A percentile compares a stretch with the other conserved stretches of the same genome.
Conservation (phyloP, 2,113 vertebrate genomes). For the Gallinago paraguaiae region DNA sequence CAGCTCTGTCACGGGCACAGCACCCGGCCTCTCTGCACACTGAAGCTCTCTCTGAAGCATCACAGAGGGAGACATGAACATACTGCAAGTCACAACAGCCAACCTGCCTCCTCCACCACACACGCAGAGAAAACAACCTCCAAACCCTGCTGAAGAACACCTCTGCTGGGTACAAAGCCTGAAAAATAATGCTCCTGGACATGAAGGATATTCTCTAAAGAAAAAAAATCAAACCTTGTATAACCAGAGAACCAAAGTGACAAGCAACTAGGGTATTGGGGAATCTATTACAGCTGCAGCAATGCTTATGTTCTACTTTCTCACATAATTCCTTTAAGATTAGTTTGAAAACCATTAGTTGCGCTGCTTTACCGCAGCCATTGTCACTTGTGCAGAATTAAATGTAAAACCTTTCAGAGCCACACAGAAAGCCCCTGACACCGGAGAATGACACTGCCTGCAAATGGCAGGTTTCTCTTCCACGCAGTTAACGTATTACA, state of each 20-base stretch:
- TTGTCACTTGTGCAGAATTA: not conserved
- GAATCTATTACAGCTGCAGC: not conserved
- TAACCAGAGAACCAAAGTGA: not conserved
- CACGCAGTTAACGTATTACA: fast-evolving
- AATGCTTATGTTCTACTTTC: not conserved
- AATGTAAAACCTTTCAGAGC: conserved; percentile 1
- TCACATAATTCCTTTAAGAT: not conserved
- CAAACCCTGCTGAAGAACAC: not conserved
- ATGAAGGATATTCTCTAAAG: not conserved
- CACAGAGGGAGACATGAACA: not conserved
- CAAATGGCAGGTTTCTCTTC: not conserved
- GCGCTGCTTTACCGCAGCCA: not conserved
- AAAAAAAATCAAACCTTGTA: not conserved
- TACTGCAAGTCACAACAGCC: not conserved
- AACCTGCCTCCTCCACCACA: not conserved
- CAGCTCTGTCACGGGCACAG: not conserved
- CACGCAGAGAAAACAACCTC: not conserved
- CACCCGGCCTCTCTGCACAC: not conserved
- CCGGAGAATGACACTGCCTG: not conserved
- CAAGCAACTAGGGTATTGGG: not conserved
- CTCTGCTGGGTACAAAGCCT: not conserved
- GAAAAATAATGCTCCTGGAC: not conserved
- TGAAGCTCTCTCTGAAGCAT: not conserved
- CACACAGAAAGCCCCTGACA: not conserved
- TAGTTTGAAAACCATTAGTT: not conserved